These are phyloP conservation scores for Acanthopleura granulata DNA, from an alignment of 2,888 invertebrate genomes.

Conservation along the genomic window DNA sequence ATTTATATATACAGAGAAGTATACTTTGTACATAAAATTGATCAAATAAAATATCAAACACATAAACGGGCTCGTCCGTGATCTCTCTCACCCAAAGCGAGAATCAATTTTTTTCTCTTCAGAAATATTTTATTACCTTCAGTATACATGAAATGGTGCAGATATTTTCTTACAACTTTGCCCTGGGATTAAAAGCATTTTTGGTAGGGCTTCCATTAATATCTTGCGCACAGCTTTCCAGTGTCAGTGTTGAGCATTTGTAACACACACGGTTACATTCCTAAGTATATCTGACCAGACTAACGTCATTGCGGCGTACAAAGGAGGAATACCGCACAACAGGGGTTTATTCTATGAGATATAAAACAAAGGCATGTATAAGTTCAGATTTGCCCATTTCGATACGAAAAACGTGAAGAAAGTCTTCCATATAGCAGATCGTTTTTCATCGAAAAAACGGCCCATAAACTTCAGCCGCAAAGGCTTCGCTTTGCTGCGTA, in stretches of 20 bases:
- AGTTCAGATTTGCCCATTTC: background rate
- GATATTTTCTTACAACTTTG: too few relatives aligned
- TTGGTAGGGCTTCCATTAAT: too few relatives aligned
- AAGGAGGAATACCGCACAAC: background rate
- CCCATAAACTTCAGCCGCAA: slow-evolving; percentile 4
- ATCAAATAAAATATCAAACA: too few relatives aligned
- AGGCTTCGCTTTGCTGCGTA: background rate
- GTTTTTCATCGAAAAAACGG: background rate
- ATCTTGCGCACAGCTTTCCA: too few relatives aligned
- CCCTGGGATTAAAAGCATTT: too few relatives aligned
- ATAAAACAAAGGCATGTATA: background rate
- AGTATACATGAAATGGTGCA: too few relatives aligned
- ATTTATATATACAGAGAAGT: too few relatives aligned
- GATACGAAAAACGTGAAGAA: background rate
- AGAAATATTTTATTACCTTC: too few relatives aligned
- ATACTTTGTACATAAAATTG: too few relatives aligned
- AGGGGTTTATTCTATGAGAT: background rate
- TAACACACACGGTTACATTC: background rate
- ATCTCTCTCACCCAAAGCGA: too few relatives aligned
- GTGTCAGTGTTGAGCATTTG: background rate
- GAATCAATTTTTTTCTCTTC: too few relatives aligned
- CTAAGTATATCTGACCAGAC: background rate
- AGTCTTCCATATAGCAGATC: slow-evolving; percentile 2
- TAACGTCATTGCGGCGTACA: background rate
- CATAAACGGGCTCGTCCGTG: too few relatives aligned